Evolutionary conservation across 2,888 invertebrate species (phyloP).

Genomic region (Cheilosia vulpina): DNA sequence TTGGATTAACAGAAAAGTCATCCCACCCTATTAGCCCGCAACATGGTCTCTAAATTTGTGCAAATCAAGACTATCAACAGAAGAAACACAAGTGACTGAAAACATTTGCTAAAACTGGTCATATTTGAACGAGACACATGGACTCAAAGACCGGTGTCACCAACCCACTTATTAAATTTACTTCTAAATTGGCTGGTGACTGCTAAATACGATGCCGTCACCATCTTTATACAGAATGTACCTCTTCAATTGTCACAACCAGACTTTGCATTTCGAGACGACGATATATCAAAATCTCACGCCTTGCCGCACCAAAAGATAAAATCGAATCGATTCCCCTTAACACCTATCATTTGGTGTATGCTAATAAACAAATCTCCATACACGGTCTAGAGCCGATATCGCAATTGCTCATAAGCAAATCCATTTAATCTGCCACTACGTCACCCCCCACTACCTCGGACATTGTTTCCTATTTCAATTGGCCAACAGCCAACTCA

Average conservation of each 20-base stretch:
- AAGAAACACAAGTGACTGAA: background rate
- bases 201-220: background rate
- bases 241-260: background rate
- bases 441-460: background rate
- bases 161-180: too few species aligned
- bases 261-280: background rate
- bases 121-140: background rate
- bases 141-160: background rate
- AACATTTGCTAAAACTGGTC: background rate
- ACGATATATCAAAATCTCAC: background rate
- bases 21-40: background rate
- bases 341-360: background rate
- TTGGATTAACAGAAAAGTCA: too few species aligned
- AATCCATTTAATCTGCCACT: background rate
- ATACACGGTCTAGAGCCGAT: background rate
- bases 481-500: constrained; percentile 41
- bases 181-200: background rate
- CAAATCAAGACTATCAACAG: background rate
- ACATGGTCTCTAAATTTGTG: background rate
- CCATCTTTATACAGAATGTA: background rate
- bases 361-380: background rate
- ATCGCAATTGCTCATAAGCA: background rate
- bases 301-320: background rate
- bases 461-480: background rate
- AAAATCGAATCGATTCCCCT: background rate